A percentile compares a stretch with the other conserved stretches of the same genome.
phyloP scores from a whole-genome alignment of 2,113 vertebrate species.

The Polypterus bichir region DNA sequence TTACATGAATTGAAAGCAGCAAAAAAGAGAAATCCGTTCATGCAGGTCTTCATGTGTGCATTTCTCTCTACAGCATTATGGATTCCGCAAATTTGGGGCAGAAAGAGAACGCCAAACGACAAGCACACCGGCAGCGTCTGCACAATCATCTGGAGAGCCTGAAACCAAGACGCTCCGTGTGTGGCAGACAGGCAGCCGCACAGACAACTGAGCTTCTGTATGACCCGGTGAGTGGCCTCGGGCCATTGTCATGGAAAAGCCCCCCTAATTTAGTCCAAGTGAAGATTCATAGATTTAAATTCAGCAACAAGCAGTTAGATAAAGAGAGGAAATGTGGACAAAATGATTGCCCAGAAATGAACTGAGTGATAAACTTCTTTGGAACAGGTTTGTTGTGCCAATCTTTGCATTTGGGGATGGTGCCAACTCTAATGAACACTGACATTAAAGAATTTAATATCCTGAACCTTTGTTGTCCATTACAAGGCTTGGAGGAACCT shows the following conservation, averaged over 20 bases:
- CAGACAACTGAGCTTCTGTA: conserved; percentile 43
- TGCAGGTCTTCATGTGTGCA: not conserved
- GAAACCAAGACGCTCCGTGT: conserved; percentile 32
- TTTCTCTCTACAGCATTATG: conserved; percentile 29
- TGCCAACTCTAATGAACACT: too few relatives aligned
- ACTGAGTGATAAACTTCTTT: too few relatives aligned
- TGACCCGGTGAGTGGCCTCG: conserved; percentile 34
- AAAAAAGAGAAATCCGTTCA: not conserved
- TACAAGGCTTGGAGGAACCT: too few relatives aligned
- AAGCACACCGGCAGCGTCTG: conserved; percentile 22
- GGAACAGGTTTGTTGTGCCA: too few relatives aligned
- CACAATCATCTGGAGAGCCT: conserved; percentile 35
- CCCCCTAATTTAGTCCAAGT: not conserved
- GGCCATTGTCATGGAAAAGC: not conserved
- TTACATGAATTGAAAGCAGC: not conserved
- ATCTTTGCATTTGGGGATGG: too few relatives aligned
- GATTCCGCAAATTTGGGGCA: conserved; percentile 22
- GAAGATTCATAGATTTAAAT: too few relatives aligned
- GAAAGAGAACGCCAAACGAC: conserved; percentile 30
- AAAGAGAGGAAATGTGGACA: too few relatives aligned
- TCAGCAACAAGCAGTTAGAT: too few relatives aligned
- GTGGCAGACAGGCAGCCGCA: conserved; percentile 38
- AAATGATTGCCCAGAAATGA: too few relatives aligned
- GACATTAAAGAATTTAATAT: too few relatives aligned
- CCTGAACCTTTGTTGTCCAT: too few relatives aligned